Conservation (phyloP, 2,113 vertebrate species). For the Albula goreensis region DNA sequence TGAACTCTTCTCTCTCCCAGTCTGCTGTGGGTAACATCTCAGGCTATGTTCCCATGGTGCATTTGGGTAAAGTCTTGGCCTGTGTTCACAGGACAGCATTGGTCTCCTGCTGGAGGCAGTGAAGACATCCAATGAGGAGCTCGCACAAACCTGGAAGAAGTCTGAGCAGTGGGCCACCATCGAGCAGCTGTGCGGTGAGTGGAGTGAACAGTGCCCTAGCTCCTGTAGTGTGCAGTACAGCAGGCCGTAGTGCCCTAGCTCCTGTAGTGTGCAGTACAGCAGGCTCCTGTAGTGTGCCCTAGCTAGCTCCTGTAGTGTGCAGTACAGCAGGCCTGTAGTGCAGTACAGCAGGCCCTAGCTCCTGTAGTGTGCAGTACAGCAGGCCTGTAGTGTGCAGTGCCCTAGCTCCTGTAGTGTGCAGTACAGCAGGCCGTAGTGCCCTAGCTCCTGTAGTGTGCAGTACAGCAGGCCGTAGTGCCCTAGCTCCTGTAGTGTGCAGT, state of each 20-base stretch:
- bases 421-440: too few relatives aligned
- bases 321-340: too few relatives aligned
- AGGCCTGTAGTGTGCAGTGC: too few relatives aligned
- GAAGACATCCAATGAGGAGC: constrained; percentile 88
- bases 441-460: too few relatives aligned
- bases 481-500: too few relatives aligned
- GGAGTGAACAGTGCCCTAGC: background rate
- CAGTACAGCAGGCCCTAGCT: too few relatives aligned
- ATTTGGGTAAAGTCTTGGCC: constrained; percentile 6
- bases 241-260: background rate
- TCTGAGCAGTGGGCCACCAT: constrained; percentile 98
- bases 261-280: background rate
- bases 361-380: too few relatives aligned
- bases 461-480: too few relatives aligned
- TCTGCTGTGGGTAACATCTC: background rate
- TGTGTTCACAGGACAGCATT: constrained; percentile 86
- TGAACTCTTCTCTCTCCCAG: background rate
- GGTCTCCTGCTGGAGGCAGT: constrained; percentile 91
- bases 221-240: too few relatives aligned
- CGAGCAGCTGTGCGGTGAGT: constrained; percentile 96
- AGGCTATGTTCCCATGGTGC: background rate
- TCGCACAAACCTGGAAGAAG: constrained; percentile 96
- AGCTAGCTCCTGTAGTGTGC: too few relatives aligned
- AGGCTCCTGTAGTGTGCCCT: too few relatives aligned
- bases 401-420: too few relatives aligned